Percentiles rank a stretch among this genome's conserved stretches.
These are phyloP conservation scores for Craterocephalus amniculus DNA, from an alignment of 2,797 vertebrate genomes.

Conservation along the genomic window DNA sequence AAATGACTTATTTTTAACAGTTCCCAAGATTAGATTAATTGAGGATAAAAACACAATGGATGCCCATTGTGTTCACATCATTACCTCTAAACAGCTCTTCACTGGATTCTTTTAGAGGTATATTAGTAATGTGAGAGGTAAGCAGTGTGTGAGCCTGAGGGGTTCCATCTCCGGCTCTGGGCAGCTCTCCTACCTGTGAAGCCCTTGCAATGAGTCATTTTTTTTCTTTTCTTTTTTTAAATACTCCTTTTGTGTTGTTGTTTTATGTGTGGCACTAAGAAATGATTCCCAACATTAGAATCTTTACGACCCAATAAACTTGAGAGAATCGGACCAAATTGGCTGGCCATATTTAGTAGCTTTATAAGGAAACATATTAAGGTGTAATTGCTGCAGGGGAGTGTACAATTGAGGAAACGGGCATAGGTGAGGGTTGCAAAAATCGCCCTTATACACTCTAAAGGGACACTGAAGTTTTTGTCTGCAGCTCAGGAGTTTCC, in stretches of 20 bases:
- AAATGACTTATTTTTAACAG: conserved; percentile 59
- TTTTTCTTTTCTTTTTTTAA: conserved; percentile 28
- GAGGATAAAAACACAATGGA: conserved; percentile 56
- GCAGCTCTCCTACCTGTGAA: conserved; percentile 71
- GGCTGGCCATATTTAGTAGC: conserved; percentile 77
- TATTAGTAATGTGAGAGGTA: conserved; percentile 69
- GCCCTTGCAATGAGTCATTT: conserved; percentile 55
- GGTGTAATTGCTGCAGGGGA: conserved; percentile 74
- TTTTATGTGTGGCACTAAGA: conserved; percentile 76
- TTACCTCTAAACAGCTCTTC: conserved; percentile 61
- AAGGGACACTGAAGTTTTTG: conserved; percentile 74
- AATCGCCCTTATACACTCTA: conserved; percentile 43
- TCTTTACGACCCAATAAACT: conserved; percentile 81
- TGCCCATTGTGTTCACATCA: conserved; percentile 60
- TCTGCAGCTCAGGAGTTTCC: conserved; percentile 66
- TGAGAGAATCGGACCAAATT: conserved; percentile 78
- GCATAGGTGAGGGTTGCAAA: conserved; percentile 70
- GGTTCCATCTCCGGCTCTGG: conserved; percentile 65
- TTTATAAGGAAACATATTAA: conserved; percentile 82
- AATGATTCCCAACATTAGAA: conserved; percentile 79
- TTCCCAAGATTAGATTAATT: conserved; percentile 43
- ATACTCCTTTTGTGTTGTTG: conserved; percentile 73
- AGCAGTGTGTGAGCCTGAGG: conserved; percentile 61
- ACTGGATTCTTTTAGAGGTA: conserved; percentile 58
- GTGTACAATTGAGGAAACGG: conserved; percentile 48